Percentiles rank a stretch among this genome's conserved stretches.
phyloP scores from a whole-genome alignment of 2,113 vertebrate genomes.

The Muntiacus reevesi region DNA sequence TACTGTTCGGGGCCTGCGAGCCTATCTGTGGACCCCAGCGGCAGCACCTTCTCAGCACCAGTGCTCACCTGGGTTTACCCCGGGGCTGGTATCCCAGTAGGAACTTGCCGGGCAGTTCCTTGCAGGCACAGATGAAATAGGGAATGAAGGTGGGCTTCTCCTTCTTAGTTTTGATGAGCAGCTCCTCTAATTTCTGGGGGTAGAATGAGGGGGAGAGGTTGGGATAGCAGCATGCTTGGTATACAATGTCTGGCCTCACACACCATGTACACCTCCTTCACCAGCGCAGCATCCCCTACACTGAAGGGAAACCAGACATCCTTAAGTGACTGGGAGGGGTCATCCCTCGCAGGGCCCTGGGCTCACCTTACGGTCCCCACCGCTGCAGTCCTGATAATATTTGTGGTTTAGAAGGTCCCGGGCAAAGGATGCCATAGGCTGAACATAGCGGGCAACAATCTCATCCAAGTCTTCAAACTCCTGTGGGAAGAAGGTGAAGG shows the following conservation, averaged over 20 bases:
- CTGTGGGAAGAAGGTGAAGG: conserved; percentile 77
- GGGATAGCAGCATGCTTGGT: conserved; percentile 55
- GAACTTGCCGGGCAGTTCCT: conserved; percentile 97
- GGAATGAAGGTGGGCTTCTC: conserved; percentile 99
- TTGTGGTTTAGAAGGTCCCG: conserved; percentile 96
- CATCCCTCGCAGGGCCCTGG: background rate
- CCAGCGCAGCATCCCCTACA: background rate
- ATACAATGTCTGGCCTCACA: background rate
- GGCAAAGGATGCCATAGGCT: conserved; percentile 98
- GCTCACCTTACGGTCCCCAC: conserved; percentile 93
- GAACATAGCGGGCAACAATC: conserved; percentile 97
- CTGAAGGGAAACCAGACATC: background rate
- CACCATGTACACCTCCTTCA: background rate
- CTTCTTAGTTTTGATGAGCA: conserved; percentile 92
- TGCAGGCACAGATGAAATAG: conserved; percentile 95
- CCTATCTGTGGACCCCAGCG: background rate
- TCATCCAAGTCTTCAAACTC: conserved; percentile 99
- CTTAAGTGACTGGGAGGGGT: background rate
- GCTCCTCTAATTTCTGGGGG: conserved; percentile 95
- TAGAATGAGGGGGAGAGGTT: conserved; percentile 53
- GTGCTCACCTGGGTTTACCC: conserved; percentile 93
- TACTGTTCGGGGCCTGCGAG: background rate
- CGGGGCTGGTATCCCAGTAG: conserved; percentile 97
- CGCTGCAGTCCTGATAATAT: conserved; percentile 94
- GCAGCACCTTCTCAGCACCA: conserved; percentile 49